A percentile compares a stretch with the other conserved stretches of the same genome.
Evolutionary conservation across 2,888 invertebrate genomes (phyloP).

Genomic region (Poecilus cupreus): DNA sequence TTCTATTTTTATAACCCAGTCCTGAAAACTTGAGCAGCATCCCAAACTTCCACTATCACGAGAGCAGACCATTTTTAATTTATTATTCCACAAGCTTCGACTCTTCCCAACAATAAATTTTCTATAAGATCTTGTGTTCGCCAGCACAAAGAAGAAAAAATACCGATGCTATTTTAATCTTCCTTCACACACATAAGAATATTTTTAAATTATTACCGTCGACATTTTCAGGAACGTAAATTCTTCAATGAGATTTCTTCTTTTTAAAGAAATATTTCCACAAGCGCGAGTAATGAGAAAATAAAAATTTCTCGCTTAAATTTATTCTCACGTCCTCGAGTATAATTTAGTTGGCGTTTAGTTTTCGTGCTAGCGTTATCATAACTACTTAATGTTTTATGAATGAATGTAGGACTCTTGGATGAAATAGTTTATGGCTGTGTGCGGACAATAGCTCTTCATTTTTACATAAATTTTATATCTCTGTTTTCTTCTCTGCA

Average conservation of each 20-base stretch:
- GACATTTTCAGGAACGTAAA: conserved; percentile 41
- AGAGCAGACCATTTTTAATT: conserved; percentile 44
- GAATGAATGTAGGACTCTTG: background rate
- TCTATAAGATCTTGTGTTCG: conserved; percentile 50
- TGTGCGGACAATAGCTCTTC: background rate
- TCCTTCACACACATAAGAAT: conserved; percentile 43
- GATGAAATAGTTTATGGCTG: background rate
- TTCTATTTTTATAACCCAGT: background rate
- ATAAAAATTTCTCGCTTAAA: conserved; percentile 31
- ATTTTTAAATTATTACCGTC: conserved; percentile 52
- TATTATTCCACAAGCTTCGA: conserved; percentile 35
- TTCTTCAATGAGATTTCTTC: conserved; percentile 29
- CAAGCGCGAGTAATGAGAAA: conserved; percentile 33
- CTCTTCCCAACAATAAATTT: conserved; percentile 45
- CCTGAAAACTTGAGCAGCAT: background rate
- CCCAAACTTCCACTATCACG: conserved; percentile 5
- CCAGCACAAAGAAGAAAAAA: conserved; percentile 38
- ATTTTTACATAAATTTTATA: background rate
- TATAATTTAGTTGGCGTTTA: conserved; percentile 8
- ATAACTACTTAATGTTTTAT: background rate
- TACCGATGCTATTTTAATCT: conserved; percentile 53
- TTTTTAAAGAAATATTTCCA: conserved; percentile 2
- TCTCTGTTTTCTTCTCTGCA: background rate
- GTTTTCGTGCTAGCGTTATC: background rate
- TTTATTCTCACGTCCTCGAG: background rate